Conservation (phyloP, 2,113 vertebrate species). For the Misgurnus anguillicaudatus region DNA sequence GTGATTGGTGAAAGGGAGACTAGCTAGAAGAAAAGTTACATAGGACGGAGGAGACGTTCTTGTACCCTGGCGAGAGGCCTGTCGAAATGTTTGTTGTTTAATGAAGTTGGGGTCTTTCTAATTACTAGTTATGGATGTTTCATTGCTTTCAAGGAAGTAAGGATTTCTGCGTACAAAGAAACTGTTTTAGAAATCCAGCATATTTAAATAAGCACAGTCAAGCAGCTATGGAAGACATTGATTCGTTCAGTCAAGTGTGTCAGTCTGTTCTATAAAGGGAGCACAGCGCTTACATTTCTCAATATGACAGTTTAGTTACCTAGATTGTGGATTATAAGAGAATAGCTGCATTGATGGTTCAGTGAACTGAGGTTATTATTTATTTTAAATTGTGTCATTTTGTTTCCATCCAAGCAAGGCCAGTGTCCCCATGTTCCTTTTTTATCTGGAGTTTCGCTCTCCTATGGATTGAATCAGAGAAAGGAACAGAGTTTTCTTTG, state of each 20-base stretch:
- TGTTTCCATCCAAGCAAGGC: background rate
- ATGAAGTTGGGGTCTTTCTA: background rate
- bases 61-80: background rate
- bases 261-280: background rate
- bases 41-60: background rate
- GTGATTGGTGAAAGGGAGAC: slow-evolving; percentile 14
- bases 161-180: slow-evolving; percentile 1
- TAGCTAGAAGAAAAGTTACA: background rate
- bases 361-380: slow-evolving; percentile 16
- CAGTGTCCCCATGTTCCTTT: background rate
- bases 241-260: background rate
- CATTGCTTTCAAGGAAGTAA: slow-evolving; percentile 7
- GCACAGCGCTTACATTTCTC: background rate
- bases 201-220: slow-evolving; percentile 3
- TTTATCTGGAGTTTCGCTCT: slow-evolving; percentile 1
- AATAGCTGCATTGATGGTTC: background rate
- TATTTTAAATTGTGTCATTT: background rate
- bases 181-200: background rate
- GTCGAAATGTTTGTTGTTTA: slow-evolving; percentile 28
- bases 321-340: background rate
- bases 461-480: background rate
- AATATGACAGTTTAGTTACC: background rate
- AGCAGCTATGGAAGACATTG: background rate
- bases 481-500: slow-evolving; percentile 13
- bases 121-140: background rate